Conservation (phyloP, 2,888 invertebrate genomes). For the Aspidiotus destructor region DNA sequence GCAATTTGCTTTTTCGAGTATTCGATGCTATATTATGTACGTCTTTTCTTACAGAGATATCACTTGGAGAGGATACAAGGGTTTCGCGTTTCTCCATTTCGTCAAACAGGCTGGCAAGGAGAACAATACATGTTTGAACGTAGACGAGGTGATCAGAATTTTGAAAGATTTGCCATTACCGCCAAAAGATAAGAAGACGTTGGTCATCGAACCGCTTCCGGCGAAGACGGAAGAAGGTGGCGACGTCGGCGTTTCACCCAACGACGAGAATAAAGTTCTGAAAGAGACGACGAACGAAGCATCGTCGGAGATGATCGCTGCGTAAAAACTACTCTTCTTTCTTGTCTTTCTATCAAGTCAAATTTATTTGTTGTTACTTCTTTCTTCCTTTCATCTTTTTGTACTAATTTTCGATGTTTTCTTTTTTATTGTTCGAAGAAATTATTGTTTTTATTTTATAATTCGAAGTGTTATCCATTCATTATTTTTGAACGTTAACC, state of each 20-base stretch:
- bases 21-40: not conserved
- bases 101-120: conserved; percentile 51
- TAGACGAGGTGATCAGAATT: conserved; percentile 25
- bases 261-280: no score
- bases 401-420: not conserved
- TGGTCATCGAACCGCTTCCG: conserved; percentile 23
- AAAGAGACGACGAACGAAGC: no score
- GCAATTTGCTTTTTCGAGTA: not conserved
- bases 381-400: not conserved
- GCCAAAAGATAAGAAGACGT: conserved; percentile 21
- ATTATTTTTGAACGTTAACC: conserved; percentile 1
- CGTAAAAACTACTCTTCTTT: not conserved
- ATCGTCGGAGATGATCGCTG: not conserved
- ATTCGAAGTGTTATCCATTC: not conserved
- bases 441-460: not conserved
- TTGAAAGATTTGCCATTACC: conserved; percentile 23
- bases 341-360: not conserved
- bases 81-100: conserved; percentile 65
- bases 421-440: not conserved
- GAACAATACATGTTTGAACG: conserved; percentile 35
- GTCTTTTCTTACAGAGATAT: conserved; percentile 48
- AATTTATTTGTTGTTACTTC: not conserved
- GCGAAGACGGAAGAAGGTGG: conserved; percentile 10
- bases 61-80: conserved; percentile 52
- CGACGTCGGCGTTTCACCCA: not conserved